A percentile compares a stretch with the other conserved stretches of the same genome.
phyloP scores from a whole-genome alignment of 2,113 vertebrate genomes.

The Podiceps cristatus region DNA sequence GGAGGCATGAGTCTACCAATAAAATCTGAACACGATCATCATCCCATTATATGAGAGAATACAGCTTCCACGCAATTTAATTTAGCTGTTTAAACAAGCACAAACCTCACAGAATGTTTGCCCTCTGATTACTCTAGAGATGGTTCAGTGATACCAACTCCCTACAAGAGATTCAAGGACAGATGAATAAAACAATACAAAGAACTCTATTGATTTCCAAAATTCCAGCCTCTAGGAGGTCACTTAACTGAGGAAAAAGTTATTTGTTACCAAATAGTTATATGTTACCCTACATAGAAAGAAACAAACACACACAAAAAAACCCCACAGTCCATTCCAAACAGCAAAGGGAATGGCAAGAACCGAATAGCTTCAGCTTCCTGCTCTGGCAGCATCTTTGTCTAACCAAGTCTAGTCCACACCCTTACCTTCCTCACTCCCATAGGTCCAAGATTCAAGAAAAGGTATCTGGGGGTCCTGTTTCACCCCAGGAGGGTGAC shows the following conservation, averaged over 20 bases:
- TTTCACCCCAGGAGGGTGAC: background rate
- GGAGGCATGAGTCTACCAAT: background rate
- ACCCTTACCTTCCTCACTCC: background rate
- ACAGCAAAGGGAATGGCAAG: background rate
- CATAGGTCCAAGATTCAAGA: background rate
- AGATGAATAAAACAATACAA: background rate
- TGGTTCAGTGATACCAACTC: background rate
- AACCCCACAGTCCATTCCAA: background rate
- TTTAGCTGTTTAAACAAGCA: slow-evolving; percentile 28
- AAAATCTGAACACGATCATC: background rate
- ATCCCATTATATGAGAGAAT: background rate
- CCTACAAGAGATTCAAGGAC: background rate
- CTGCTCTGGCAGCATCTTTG: background rate
- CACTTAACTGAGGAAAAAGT: background rate
- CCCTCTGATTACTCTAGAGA: background rate
- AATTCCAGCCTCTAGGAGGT: background rate
- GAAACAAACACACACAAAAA: background rate
- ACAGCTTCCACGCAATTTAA: background rate
- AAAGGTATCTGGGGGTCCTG: background rate
- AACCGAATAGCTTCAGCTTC: background rate
- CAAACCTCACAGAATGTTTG: background rate
- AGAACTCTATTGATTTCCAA: background rate
- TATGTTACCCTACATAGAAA: background rate
- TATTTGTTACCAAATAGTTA: background rate
- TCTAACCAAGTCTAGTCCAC: background rate